Percentiles rank a stretch among this genome's conserved stretches.
Conservation (phyloP, 2,888 invertebrate genomes). For the Nephrotoma appendiculata region DNA sequence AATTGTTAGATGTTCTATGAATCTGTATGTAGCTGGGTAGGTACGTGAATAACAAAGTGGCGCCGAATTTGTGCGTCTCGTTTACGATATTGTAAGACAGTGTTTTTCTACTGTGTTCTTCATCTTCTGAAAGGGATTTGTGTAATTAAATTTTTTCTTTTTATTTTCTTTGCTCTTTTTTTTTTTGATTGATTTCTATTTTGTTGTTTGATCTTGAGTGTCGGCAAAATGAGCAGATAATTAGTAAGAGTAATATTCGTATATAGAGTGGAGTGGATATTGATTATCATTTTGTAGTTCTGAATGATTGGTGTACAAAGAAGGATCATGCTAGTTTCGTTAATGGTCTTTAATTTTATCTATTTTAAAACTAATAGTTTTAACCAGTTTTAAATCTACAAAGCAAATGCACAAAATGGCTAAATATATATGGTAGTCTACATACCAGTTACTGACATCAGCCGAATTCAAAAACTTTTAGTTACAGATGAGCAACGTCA, state of each 20-base stretch:
- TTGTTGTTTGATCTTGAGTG: neutral
- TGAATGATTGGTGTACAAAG: neutral
- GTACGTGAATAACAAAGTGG: neutral
- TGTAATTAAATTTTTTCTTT: neutral
- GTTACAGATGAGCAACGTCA: no score
- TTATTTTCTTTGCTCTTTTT: neutral
- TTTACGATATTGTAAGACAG: neutral
- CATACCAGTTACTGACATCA: no score
- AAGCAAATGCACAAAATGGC: no score
- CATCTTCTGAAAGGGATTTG: neutral
- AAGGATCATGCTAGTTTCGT: neutral
- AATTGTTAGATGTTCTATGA: neutral
- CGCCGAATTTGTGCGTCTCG: neutral
- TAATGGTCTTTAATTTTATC: neutral
- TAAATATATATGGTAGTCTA: no score
- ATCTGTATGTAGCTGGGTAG: no score
- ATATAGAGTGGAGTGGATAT: neutral
- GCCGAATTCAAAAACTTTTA: no score
- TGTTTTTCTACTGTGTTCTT: neutral
- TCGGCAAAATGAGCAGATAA: neutral
- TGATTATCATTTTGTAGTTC: neutral
- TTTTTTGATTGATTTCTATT: neutral
- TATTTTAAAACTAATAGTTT: neutral
- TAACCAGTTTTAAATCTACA: no score
- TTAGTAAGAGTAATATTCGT: neutral